Conservation (phyloP, 2,888 invertebrate species). For the Caenorhabditis sp. region DNA sequence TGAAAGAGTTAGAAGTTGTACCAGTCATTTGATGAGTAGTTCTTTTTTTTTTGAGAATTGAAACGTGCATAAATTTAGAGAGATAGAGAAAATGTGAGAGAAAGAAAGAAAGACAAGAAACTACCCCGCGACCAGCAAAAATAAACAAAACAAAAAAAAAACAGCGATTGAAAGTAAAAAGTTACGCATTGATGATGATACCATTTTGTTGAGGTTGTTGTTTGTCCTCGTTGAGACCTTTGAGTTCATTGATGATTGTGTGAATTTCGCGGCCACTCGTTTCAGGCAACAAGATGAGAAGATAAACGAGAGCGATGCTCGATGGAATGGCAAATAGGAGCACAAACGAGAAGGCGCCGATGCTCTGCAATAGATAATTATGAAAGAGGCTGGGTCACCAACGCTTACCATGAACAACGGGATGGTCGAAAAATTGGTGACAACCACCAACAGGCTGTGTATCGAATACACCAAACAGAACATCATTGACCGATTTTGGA, state of each 20-base stretch:
- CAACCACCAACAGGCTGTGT: constrained; percentile 57
- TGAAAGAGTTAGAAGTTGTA: background rate
- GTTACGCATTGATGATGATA: constrained; percentile 11
- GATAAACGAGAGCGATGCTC: constrained; percentile 44
- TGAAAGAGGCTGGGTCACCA: background rate
- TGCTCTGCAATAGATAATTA: constrained; percentile 26
- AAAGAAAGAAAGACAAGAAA: constrained; percentile 7
- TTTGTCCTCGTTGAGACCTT: constrained; percentile 32
- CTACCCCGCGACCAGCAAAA: constrained; percentile 41
- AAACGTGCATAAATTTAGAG: constrained; percentile 1
- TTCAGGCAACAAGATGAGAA: constrained; percentile 51
- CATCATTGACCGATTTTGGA: constrained; percentile 55
- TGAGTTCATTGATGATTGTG: constrained; percentile 52
- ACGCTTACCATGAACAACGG: constrained; percentile 52
- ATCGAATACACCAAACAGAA: constrained; percentile 61
- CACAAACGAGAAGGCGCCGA: constrained; percentile 60
- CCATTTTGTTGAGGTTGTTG: background rate
- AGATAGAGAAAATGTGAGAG: too few relatives aligned
- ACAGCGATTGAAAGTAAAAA: too few relatives aligned
- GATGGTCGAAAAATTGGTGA: constrained; percentile 58
- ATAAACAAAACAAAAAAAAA: constrained; percentile 10
- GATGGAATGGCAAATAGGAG: constrained; percentile 61
- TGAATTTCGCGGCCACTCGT: constrained; percentile 57
- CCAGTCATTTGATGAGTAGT: constrained; percentile 19
- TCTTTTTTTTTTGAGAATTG: background rate